Evolutionary conservation across 2,113 vertebrate species (phyloP).

Genomic region (Dipodomys ordii): DNA sequence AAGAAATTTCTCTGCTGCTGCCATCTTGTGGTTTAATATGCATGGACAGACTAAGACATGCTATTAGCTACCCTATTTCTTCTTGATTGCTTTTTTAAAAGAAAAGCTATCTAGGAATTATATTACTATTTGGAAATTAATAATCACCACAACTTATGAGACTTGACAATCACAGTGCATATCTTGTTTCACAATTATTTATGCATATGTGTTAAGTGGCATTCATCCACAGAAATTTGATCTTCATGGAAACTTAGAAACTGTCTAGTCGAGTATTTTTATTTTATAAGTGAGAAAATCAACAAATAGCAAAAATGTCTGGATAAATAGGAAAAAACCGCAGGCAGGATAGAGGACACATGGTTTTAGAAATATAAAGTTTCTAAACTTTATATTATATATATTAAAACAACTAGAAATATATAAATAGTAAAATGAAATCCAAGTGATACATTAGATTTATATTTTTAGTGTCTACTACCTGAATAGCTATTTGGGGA

Average conservation of each 20-base stretch:
- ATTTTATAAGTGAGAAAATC: background rate
- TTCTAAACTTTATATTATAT: background rate
- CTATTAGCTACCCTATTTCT: background rate
- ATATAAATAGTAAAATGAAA: conserved; percentile 9
- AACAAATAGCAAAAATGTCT: background rate
- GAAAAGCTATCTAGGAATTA: background rate
- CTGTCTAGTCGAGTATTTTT: background rate
- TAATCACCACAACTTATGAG: background rate
- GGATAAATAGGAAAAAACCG: background rate
- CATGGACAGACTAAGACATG: background rate
- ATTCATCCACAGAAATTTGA: background rate
- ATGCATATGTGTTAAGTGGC: background rate
- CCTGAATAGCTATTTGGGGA: background rate
- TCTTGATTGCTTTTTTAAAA: background rate
- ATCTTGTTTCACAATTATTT: background rate
- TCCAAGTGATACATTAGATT: background rate
- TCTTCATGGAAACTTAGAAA: background rate
- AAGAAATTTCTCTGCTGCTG: conserved; percentile 58
- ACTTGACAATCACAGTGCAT: background rate
- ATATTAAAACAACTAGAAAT: background rate
- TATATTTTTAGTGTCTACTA: background rate
- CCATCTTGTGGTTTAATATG: conserved; percentile 67
- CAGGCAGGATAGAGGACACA: background rate
- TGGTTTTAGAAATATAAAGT: background rate
- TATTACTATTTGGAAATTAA: background rate